Conservation (phyloP, 1,140 invertebrate genomes). For the roundworm (Caenorhabditis elegans) region WBcel235 BX284606.5:3934001-3934500, state of each 20-base stretch:
- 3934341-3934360: conserved; percentile 38
- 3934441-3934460: conserved; percentile 53
- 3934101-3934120: conserved; percentile 52
- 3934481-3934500: conserved; percentile 54
- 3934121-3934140: conserved; percentile 45
- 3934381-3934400: conserved; percentile 51
- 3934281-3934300: conserved; percentile 54
- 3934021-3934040: too few species aligned
- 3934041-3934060: conserved; percentile 53
- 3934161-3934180: background rate
- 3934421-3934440: conserved; percentile 47
- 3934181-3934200: conserved; percentile 32
- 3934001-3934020: too few species aligned
- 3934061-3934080: conserved; percentile 46
- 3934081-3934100: conserved; percentile 47
- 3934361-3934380: conserved; percentile 49
- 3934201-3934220: conserved; percentile 49
- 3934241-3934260: conserved; percentile 49
- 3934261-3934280: conserved; percentile 43
- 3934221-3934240: conserved; percentile 50
- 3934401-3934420: conserved; percentile 55
- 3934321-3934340: background rate
- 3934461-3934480: conserved; percentile 53
- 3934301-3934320: conserved; percentile 54
- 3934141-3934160: background rate